Percentiles rank a stretch among this genome's conserved stretches.
These are phyloP conservation scores for Sesia apiformis DNA, from an alignment of 2,888 invertebrate genomes.

Conservation along the genomic window DNA sequence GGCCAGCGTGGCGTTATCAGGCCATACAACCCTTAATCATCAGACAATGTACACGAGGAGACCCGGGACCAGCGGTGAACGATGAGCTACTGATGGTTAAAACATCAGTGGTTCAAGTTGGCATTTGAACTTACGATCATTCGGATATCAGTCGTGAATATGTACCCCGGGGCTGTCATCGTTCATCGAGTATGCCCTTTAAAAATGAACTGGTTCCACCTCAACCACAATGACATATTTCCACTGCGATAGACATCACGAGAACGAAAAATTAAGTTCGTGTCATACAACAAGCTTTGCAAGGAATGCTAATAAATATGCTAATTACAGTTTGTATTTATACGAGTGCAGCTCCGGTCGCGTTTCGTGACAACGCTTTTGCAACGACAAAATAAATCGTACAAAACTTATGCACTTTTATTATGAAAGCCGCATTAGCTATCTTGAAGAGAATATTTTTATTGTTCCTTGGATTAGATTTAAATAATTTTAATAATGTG, in stretches of 20 bases:
- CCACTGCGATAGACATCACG: not conserved
- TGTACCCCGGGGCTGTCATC: too few relatives aligned
- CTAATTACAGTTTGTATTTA: conserved; percentile 61
- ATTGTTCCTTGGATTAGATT: not conserved
- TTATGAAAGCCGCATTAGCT: not conserved
- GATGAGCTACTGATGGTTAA: too few relatives aligned
- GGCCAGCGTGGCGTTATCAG: too few relatives aligned
- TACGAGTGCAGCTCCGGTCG: conserved; percentile 43
- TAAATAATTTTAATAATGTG: too few relatives aligned
- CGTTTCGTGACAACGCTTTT: conserved; percentile 43
- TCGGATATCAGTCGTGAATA: too few relatives aligned
- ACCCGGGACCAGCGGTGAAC: too few relatives aligned
- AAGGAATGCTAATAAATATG: conserved; percentile 28
- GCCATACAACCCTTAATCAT: too few relatives aligned
- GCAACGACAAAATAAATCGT: conserved; percentile 42
- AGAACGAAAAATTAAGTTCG: conserved; percentile 2
- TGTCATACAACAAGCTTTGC: conserved; percentile 18
- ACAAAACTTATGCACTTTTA: conserved; percentile 8
- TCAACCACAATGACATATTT: not conserved
- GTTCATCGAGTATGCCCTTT: too few relatives aligned
- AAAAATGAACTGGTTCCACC: too few relatives aligned
- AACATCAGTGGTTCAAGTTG: too few relatives aligned
- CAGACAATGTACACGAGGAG: too few relatives aligned
- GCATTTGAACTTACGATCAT: too few relatives aligned
- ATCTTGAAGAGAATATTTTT: not conserved